These are phyloP conservation scores for Alectura lathami DNA, from an alignment of 2,113 vertebrate species.

Conservation along the genomic window DNA sequence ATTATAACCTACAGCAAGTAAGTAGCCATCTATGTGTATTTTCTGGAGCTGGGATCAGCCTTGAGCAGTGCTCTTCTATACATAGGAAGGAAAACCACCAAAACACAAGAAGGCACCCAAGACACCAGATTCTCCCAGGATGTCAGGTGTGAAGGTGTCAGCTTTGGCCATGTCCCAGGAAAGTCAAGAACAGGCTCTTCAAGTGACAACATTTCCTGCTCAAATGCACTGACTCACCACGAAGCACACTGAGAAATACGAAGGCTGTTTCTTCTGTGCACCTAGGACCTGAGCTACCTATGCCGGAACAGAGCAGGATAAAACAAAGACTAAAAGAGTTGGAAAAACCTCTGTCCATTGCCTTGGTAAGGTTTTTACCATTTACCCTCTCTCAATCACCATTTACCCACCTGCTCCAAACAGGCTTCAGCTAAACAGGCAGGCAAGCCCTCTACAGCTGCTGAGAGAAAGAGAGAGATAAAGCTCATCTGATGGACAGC, in stretches of 20 bases:
- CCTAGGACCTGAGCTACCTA: rapidly evolving
- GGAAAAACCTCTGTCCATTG: background rate
- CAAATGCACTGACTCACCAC: background rate
- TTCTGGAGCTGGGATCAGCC: background rate
- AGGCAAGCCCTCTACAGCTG: background rate
- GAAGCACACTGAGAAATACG: background rate
- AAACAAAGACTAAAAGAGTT: background rate
- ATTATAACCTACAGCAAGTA: background rate
- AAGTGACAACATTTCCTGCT: background rate
- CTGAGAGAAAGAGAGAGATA: rapidly evolving
- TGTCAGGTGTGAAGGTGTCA: background rate
- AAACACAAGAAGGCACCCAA: background rate
- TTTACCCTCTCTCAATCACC: background rate
- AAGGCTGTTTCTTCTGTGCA: background rate
- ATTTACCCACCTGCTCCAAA: background rate
- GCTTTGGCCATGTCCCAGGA: background rate
- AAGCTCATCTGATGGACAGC: background rate
- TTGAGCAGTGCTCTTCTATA: background rate
- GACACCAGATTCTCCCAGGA: background rate
- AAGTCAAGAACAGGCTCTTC: background rate
- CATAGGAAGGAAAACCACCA: background rate
- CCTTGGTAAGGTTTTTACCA: background rate
- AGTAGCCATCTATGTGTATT: background rate
- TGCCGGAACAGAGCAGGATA: background rate
- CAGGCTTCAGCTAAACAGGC: background rate